These are phyloP conservation scores for Platypus cylindrus DNA, from an alignment of 2,888 invertebrate genomes.

Conservation along the genomic window DNA sequence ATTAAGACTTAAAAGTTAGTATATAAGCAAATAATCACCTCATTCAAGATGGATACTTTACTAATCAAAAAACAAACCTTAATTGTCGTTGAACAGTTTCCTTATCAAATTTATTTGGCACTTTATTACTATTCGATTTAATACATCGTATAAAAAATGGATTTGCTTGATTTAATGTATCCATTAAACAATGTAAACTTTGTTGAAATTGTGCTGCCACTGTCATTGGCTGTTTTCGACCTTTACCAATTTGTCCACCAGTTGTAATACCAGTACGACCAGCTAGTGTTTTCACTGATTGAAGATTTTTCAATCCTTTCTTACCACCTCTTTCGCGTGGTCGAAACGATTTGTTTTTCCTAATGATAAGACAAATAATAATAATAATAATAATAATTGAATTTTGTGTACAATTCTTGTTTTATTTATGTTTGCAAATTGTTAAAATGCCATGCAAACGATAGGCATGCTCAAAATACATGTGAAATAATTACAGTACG, in stretches of 20 bases:
- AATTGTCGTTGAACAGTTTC: conserved; percentile 83
- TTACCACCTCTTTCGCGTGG: conserved; percentile 75
- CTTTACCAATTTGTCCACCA: conserved; percentile 42
- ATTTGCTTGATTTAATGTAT: conserved; percentile 80
- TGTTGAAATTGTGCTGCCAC: conserved; percentile 93
- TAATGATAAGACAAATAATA: no score
- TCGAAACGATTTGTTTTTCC: conserved; percentile 87
- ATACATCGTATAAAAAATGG: conserved; percentile 85
- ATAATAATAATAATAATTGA: conserved; percentile 13
- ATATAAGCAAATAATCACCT: no score
- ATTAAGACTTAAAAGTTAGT: no score
- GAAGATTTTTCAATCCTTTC: conserved; percentile 79
- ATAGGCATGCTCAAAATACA: no score
- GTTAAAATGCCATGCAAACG: no score
- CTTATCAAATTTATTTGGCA: conserved; percentile 85
- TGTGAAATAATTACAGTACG: no score
- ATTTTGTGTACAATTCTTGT: not conserved
- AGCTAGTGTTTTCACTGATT: conserved; percentile 83
- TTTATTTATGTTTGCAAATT: no score
- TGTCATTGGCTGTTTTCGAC: conserved; percentile 78
- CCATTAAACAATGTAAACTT: conserved; percentile 84
- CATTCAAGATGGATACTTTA: no score
- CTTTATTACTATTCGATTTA: conserved; percentile 85
- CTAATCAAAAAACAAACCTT: conserved; percentile 35
- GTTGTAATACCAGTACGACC: conserved; percentile 54